A percentile compares a stretch with the other conserved stretches of the same genome.
phyloP scores from a whole-genome alignment of 2,888 invertebrate species.

The Volucella zonaria region DNA sequence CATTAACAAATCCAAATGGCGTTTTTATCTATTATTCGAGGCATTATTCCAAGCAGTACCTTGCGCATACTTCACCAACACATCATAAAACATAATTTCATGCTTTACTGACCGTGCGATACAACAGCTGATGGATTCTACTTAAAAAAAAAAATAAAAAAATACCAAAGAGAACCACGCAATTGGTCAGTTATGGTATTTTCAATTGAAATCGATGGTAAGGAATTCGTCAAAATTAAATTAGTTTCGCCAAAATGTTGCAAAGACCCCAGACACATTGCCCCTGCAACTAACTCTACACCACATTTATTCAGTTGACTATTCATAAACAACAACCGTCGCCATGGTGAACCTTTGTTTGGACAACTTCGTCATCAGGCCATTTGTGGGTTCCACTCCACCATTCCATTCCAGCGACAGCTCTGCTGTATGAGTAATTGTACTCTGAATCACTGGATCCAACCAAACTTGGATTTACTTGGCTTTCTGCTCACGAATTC shows the following conservation, averaged over 20 bases:
- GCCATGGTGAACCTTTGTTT: constrained; percentile 69
- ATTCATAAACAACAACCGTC: constrained; percentile 30
- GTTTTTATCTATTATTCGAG: not conserved
- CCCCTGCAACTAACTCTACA: not conserved
- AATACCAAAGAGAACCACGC: constrained; percentile 10
- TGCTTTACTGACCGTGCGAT: constrained; percentile 39
- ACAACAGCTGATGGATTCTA: constrained; percentile 5
- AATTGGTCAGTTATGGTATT: constrained; percentile 29
- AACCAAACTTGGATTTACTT: constrained; percentile 42
- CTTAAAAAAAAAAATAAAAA: constrained; percentile 5
- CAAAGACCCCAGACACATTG: constrained; percentile 5
- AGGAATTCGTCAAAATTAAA: not conserved
- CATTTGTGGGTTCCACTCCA: constrained; percentile 57
- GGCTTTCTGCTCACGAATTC: constrained; percentile 50
- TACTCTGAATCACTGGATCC: constrained; percentile 58
- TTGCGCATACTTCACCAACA: constrained; percentile 36
- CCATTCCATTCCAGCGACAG: constrained; percentile 9
- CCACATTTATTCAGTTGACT: not conserved
- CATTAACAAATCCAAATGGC: constrained; percentile 11
- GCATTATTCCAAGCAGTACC: constrained; percentile 5
- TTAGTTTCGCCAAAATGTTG: not conserved
- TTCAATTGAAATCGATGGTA: constrained; percentile 10
- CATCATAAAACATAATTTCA: constrained; percentile 54
- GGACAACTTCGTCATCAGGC: constrained; percentile 55
- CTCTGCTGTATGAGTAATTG: constrained; percentile 65